Evolutionary conservation across 1,140 invertebrate genomes (phyloP), one percentile per base, ranked within the genome.

Genomic region (Trigoniulus corallinus): DNA sequence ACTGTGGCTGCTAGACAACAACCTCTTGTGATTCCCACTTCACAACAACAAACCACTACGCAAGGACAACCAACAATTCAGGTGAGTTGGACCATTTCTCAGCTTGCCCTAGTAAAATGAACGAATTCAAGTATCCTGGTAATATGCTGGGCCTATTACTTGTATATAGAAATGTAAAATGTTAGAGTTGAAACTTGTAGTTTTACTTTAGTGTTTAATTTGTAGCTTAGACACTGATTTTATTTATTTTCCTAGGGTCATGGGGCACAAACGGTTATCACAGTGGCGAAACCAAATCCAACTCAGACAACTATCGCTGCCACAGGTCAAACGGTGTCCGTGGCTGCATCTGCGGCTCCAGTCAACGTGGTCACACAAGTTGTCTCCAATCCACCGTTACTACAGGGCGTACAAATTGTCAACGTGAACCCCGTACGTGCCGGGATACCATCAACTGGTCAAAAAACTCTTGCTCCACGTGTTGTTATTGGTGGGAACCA

Each of bases 351-450:
- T 44, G 42, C 4, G 18, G 46, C 64, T 59, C 44, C 62, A 53
- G 60, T 64, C 23, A 61, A 58, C 26, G 59, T 67, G 25, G 61
- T 65, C 34, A 56, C 59, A 29, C 61, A 62, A 34, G 60, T 59
- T 41, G 57, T 65, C 7, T 55, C 58, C 7, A 58, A 62, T 53
- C 62, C 47, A 46, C 62, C 47, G 54, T 48, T 56, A 50, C 51
- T 57, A 37, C 57, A 46, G 52, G 59, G 61, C 40, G 57, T 89
- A 55, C 84, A 87, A 65, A 83, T 91, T 62, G 72, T 91, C 47
- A 88, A 88, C 71, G 70, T 77, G 27, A 77, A 77, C 64, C 60
- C 73, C 2, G 79, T 87, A 70, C 72, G 84, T 55, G 78, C 81
- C 27, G 51, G 48, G 20, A 25, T 48, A 4, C n/a, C 22, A n/a